phyloP scores from a whole-genome alignment of 2,113 vertebrate species.

The Lanius collurio region DNA sequence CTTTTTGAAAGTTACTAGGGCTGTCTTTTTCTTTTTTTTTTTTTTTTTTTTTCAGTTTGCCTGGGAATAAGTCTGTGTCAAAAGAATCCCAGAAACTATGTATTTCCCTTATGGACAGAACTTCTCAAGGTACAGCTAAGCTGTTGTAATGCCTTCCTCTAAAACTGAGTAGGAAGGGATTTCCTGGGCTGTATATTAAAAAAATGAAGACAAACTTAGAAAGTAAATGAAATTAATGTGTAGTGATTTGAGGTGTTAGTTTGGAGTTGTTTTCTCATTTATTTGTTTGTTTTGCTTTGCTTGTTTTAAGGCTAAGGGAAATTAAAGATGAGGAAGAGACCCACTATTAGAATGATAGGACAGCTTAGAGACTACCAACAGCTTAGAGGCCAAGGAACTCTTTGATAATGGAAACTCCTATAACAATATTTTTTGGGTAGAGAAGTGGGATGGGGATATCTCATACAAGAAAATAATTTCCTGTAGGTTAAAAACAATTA shows the following conservation, averaged over 20 bases:
- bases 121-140: not conserved
- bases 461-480: not conserved
- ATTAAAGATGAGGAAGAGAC: not conserved
- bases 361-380: not conserved
- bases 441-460: not conserved
- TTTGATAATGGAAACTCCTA: not conserved
- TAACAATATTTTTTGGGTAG: not conserved
- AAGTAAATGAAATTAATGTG: not conserved
- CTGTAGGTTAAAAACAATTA: not conserved
- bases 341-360: not conserved
- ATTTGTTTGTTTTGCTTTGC: not conserved
- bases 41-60: not conserved
- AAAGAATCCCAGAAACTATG: not conserved
- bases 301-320: not conserved
- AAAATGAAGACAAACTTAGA: not conserved
- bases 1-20: not conserved
- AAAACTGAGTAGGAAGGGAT: not conserved
- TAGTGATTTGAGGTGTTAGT: not conserved
- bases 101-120: not conserved
- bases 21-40: not conserved
- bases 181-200: not conserved
- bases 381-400: not conserved
- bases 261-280: not conserved
- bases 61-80: not conserved
- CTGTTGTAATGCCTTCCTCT: not conserved